Conservation (phyloP, 2,888 invertebrate genomes). For the Drosophila emarginata region DNA sequence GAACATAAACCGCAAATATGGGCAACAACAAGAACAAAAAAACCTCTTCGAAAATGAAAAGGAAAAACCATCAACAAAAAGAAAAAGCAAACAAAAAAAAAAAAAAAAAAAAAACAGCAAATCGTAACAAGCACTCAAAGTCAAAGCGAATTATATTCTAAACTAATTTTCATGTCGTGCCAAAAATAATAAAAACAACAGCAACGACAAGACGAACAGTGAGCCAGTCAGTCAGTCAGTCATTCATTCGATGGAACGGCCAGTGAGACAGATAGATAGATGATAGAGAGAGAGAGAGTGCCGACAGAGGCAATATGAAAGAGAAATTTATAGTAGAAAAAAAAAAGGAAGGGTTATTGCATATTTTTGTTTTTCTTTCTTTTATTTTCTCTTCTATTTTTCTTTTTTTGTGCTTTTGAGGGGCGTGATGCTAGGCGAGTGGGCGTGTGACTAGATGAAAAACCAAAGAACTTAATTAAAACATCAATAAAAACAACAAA, state of each 20-base stretch:
- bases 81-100: slow-evolving; percentile 2
- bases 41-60: background rate
- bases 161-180: slow-evolving; percentile 76
- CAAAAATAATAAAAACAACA: slow-evolving; percentile 73
- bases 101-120: slow-evolving; percentile 44
- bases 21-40: slow-evolving; percentile 18
- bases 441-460: slow-evolving; percentile 18
- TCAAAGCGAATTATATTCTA: slow-evolving; percentile 76
- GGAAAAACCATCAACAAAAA: background rate
- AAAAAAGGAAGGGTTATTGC: background rate
- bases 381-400: background rate
- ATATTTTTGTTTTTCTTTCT: background rate
- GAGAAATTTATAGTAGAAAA: background rate
- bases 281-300: slow-evolving; percentile 19
- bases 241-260: too few species aligned
- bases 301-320: background rate
- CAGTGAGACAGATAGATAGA: slow-evolving; percentile 1
- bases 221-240: slow-evolving; percentile 4
- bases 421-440: slow-evolving; percentile 5
- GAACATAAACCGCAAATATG: slow-evolving; percentile 35
- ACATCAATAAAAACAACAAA: slow-evolving; percentile 68
- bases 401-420: slow-evolving; percentile 8
- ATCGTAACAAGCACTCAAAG: slow-evolving; percentile 75
- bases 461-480: slow-evolving; percentile 72
- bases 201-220: slow-evolving; percentile 16